Evolutionary conservation across 2,797 vertebrate genomes (phyloP).

Genomic region (Alectoris magna): DNA sequence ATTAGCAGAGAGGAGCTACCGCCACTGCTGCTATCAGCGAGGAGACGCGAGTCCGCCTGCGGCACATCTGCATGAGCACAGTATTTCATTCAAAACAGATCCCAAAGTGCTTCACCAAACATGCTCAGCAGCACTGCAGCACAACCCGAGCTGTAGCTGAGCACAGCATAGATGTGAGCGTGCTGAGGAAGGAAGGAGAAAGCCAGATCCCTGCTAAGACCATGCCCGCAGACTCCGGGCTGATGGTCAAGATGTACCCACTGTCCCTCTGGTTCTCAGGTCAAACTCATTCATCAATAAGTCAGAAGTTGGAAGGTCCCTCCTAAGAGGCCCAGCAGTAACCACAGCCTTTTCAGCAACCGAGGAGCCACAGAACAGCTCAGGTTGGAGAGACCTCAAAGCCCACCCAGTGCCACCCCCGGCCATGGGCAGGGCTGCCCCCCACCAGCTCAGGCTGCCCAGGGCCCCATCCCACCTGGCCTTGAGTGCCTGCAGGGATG

Average conservation of each 20-base stretch:
- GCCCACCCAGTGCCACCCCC: no score
- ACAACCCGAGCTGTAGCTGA: not conserved
- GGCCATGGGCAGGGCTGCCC: no score
- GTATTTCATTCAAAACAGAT: not conserved
- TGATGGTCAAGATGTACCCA: accelerated
- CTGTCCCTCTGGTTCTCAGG: not conserved
- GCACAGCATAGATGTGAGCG: accelerated
- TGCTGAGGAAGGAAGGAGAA: not conserved
- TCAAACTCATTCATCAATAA: not conserved
- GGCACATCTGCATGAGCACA: accelerated
- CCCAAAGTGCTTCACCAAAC: not conserved
- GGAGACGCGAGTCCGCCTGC: not conserved
- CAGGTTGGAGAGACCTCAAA: no score
- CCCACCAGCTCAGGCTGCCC: no score
- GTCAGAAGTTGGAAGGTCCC: not conserved
- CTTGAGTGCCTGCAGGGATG: no score
- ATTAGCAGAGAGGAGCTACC: not conserved
- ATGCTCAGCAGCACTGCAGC: not conserved
- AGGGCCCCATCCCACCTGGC: no score
- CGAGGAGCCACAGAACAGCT: no score
- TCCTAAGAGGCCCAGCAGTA: not conserved
- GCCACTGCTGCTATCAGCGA: accelerated
- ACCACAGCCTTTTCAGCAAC: not conserved
- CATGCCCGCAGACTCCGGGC: not conserved
- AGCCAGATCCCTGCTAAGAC: accelerated